Evolutionary conservation across 2,888 invertebrate genomes (phyloP), one percentile per base, ranked within the genome.

Genomic region (Patella pellucida): DNA sequence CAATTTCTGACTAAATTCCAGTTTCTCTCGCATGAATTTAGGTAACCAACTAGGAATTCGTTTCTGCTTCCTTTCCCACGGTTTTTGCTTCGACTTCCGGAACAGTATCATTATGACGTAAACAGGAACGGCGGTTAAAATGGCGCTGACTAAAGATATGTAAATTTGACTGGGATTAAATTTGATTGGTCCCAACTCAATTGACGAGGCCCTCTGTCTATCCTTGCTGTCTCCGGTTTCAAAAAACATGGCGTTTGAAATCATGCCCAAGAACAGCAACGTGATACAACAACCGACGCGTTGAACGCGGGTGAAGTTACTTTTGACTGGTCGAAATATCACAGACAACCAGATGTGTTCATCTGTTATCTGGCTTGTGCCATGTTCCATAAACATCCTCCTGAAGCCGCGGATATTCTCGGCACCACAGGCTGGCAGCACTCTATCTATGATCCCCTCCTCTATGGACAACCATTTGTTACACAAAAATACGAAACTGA

Each of bases 291-390:
- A 83, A 0, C 83, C 78, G 3, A 82, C 81, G 14, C 84, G 75
- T 69, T 84, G 84, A 15, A 78, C 76, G 50, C 84, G 74, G 3
- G 82, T 82, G 68, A 82, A 84, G 70, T 79, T 79, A 68, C 84
- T 84, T 56, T 78, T 79, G 15, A 78, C 77, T 41, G 84, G 84
- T 52, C 84, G 74, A 72, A 81, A 84, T 14, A 81, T 79, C 0
- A 84, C 82, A 4, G 84, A 82, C 12, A 84, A 71, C 84, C 84
- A 84, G 31, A 84, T 79, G 69, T 84, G 84, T 41, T 80, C 83
- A 12, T 84, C 83, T 19, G 84, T 81, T 16, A 84, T 70, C 19
- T 78, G 83, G 52, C 81, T 81, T 56, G 83, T 83, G 2, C 81
- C 80, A 74, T 84, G 82, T 23, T 78, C 50, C 62, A 75, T 79